Percentiles rank a stretch among this genome's conserved stretches.
These are phyloP conservation scores for Oceanites oceanicus DNA, from an alignment of 2,113 vertebrate genomes.

Conservation along the genomic window DNA sequence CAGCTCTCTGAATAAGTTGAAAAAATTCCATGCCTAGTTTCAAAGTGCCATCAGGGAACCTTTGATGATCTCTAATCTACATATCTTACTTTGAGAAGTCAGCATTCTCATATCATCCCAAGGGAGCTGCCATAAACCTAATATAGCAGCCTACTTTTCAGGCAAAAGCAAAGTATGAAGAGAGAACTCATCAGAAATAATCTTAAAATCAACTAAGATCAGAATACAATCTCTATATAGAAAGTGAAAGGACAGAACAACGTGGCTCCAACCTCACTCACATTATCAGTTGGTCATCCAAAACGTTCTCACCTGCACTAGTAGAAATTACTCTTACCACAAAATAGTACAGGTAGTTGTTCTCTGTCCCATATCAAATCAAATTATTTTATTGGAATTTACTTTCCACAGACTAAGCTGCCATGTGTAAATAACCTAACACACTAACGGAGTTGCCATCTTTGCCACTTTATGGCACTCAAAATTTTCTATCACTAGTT, in stretches of 20 bases:
- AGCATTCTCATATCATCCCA: neutral
- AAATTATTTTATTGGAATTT: neutral
- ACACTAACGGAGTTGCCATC: neutral
- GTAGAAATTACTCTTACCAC: neutral
- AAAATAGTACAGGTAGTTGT: neutral
- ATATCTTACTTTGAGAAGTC: neutral
- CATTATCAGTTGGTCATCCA: neutral
- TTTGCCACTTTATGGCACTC: neutral
- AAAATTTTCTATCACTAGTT: neutral
- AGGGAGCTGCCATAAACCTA: neutral
- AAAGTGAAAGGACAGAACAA: neutral
- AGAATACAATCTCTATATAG: neutral
- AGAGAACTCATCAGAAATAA: neutral
- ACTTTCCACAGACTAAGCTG: neutral
- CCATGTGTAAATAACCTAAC: neutral
- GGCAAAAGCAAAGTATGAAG: neutral
- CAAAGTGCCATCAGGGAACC: neutral
- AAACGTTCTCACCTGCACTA: neutral
- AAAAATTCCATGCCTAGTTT: neutral
- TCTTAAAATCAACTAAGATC: neutral
- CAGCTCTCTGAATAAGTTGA: neutral
- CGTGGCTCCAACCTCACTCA: neutral
- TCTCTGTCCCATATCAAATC: neutral
- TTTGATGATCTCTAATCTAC: neutral
- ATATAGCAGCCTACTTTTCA: neutral